These are phyloP conservation scores for Champsocephalus esox DNA, from an alignment of 2,797 vertebrate genomes.

Conservation along the genomic window DNA sequence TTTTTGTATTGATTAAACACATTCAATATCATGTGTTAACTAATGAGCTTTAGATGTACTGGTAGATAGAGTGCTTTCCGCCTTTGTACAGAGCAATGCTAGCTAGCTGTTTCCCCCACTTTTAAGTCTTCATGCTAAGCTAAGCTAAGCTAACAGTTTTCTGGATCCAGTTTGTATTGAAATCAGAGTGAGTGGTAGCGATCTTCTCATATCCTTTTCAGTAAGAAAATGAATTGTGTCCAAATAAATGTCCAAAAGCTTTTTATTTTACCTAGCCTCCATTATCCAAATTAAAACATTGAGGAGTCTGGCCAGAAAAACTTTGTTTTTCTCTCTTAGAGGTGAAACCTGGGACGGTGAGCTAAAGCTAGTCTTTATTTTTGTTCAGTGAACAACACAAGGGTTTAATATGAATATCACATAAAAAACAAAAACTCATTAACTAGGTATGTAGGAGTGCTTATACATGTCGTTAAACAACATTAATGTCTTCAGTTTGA, in stretches of 20 bases:
- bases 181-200: not conserved
- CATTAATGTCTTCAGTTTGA: slow-evolving; percentile 1
- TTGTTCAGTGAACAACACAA: slow-evolving; percentile 1
- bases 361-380: slow-evolving; percentile 62
- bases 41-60: not conserved
- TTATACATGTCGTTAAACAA: not conserved
- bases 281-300: slow-evolving; percentile 20
- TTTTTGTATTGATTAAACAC: not conserved
- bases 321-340: slow-evolving; percentile 2
- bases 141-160: not conserved
- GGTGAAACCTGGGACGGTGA: slow-evolving; percentile 63
- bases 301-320: slow-evolving; percentile 70
- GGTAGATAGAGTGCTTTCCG: not conserved
- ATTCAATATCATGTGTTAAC: not conserved
- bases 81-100: not conserved
- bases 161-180: not conserved
- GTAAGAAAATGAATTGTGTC: not conserved
- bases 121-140: slow-evolving; percentile 2
- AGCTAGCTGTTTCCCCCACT: not conserved
- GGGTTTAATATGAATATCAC: slow-evolving; percentile 20
- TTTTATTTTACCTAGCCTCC: not conserved
- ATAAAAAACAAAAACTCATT: not conserved
- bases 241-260: not conserved
- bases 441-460: not conserved
- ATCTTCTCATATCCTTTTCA: not conserved